Evolutionary conservation across 2,797 vertebrate genomes (phyloP).

Genomic region (Sebastes reedi): DNA sequence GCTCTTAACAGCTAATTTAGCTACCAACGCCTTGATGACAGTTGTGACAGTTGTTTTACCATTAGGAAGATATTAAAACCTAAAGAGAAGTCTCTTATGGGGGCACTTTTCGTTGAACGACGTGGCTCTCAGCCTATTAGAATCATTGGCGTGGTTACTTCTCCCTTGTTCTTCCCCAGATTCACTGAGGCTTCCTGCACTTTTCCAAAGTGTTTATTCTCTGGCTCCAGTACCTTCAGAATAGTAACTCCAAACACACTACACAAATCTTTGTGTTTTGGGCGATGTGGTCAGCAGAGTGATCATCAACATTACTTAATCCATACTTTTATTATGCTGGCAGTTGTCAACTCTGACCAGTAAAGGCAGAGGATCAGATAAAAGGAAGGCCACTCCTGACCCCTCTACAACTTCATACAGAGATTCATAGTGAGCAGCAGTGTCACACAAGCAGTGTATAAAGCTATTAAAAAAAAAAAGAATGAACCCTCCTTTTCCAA

Average conservation of each 20-base stretch:
- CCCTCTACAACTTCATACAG: not conserved
- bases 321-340: not conserved
- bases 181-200: not conserved
- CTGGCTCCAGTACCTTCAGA: not conserved
- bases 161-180: not conserved
- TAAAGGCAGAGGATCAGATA: not conserved
- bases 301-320: not conserved
- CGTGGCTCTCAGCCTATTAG: not conserved
- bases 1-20: not conserved
- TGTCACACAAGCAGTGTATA: not conserved
- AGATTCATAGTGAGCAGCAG: not conserved
- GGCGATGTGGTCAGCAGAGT: not conserved
- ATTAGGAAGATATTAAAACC: not conserved
- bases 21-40: not conserved
- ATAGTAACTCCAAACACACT: not conserved
- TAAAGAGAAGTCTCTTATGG: not conserved
- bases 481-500: not conserved
- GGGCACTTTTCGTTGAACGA: not conserved
- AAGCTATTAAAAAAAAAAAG: not conserved
- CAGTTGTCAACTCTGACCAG: not conserved
- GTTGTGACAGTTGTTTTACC: not conserved
- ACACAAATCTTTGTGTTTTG: not conserved
- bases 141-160: not conserved
- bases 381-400: not conserved
- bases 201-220: not conserved